phyloP scores from a whole-genome alignment of 2,888 invertebrate species.

The Euclidia mi region DNA sequence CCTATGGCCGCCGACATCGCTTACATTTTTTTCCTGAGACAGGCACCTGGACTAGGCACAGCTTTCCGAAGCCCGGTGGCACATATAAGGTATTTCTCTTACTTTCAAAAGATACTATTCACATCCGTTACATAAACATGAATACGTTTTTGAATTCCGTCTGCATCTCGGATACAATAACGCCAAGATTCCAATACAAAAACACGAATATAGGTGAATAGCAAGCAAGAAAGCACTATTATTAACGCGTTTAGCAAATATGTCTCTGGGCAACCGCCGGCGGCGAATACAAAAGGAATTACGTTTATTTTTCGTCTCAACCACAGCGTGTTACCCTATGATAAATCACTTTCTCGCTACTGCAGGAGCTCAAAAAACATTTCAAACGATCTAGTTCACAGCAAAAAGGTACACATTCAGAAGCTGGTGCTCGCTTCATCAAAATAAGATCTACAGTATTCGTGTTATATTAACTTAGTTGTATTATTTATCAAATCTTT shows the following conservation, averaged over 20 bases:
- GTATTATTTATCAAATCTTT: too few relatives aligned
- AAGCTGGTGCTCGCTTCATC: slow-evolving; percentile 66
- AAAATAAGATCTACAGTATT: slow-evolving; percentile 49
- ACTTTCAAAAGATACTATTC: too few relatives aligned
- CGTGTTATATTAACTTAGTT: too few relatives aligned
- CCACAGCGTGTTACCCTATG: slow-evolving; percentile 86
- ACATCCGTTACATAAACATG: too few relatives aligned
- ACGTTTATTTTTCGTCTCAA: slow-evolving; percentile 86
- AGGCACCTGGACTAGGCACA: too few relatives aligned
- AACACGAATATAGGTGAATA: slow-evolving; percentile 54
- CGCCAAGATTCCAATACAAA: slow-evolving; percentile 45
- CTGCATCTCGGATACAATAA: slow-evolving; percentile 31
- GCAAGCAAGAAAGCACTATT: slow-evolving; percentile 70
- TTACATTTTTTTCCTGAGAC: too few relatives aligned
- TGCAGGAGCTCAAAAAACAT: slow-evolving; percentile 76
- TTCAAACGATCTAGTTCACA: slow-evolving; percentile 68
- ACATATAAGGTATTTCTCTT: too few relatives aligned
- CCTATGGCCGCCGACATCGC: too few relatives aligned
- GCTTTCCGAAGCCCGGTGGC: too few relatives aligned
- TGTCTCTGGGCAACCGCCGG: slow-evolving; percentile 70
- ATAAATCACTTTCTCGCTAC: slow-evolving; percentile 85
- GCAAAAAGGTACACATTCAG: slow-evolving; percentile 76
- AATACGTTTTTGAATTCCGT: too few relatives aligned
- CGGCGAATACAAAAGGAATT: slow-evolving; percentile 85
- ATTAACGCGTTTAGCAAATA: slow-evolving; percentile 85